Evolutionary conservation across 2,888 invertebrate genomes (phyloP), one percentile per base, ranked within the genome.

Genomic region (Pomacea canaliculata): DNA sequence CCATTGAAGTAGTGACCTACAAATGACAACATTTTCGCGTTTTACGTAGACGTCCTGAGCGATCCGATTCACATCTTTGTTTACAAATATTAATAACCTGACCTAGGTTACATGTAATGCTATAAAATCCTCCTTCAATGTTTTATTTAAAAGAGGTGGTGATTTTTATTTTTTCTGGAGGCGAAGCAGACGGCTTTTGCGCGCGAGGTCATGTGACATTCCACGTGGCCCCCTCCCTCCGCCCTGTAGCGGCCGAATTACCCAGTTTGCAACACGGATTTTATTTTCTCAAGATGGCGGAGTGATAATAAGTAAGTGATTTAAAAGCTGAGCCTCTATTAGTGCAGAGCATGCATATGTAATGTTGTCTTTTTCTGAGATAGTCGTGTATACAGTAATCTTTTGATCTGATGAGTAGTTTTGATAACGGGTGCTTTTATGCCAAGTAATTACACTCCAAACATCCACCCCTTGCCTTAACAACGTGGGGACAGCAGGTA

Each of bases 251-350:
- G 73, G 71, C 75, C 59, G 75, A 76, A 81, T 81, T 81, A 79
- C 81, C 81, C 81, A 81, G 73, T 76, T 70, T 81, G 79, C 81
- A 79, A 73, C 75, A 78, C 78, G 76, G 74, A 78, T 76, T 79
- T 79, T 77, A 78, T 83, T 83, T 82, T 76, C 76, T 78, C 85
- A 86, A 86, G 84, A 87, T 87, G 86, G 86, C 86, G 85, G 86
- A 86, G 73, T 77, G 73, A 83, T 82, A 83, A 86, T 86, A 86
- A 86, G 86, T 87, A 70, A 71, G 73, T 73, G 70, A 78, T 73
- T 63, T 49, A 72, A 72, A 72, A 51, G 72, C 63, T 63, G 51
- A 51, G 72, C 49, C 65, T 65, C 63, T 48, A 72, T 72, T 72
- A 72, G 63, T 48, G 23, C 12, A 72, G 23, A 27, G 65, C 23